Conservation (phyloP, 2,888 invertebrate species). For the Aphidoletes aphidimyza region DNA sequence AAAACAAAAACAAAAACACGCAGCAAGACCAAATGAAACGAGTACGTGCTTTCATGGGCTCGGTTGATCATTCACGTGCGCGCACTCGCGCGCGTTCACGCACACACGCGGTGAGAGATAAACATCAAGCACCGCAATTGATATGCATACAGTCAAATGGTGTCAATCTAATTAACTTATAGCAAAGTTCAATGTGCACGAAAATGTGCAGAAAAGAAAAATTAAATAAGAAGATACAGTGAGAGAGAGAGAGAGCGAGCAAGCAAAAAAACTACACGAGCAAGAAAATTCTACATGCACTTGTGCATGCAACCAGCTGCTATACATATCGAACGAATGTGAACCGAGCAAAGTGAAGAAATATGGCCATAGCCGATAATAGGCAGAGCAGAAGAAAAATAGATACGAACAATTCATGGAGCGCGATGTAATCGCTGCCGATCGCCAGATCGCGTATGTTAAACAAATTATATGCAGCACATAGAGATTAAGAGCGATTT, state of each 20-base stretch:
- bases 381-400: not conserved
- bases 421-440: constrained; percentile 42
- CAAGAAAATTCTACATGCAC: constrained; percentile 32
- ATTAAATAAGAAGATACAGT: not conserved
- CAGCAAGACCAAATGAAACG: no score
- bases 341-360: not conserved
- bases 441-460: constrained; percentile 45
- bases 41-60: no score
- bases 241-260: not conserved
- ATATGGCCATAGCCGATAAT: constrained; percentile 3
- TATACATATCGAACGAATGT: not conserved
- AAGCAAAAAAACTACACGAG: no score
- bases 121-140: constrained; percentile 6
- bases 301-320: constrained; percentile 40
- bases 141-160: constrained; percentile 43
- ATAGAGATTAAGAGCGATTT: constrained; percentile 45
- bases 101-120: not conserved
- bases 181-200: constrained; percentile 43
- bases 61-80: no score
- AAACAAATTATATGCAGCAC: constrained; percentile 46
- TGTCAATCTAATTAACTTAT: constrained; percentile 51
- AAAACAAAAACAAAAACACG: no score
- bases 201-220: not conserved
- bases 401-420: constrained; percentile 45
- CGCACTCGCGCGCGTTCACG: not conserved